These are phyloP conservation scores for Oithona nana DNA, from an alignment of 2,888 invertebrate genomes.

Conservation along the genomic window DNA sequence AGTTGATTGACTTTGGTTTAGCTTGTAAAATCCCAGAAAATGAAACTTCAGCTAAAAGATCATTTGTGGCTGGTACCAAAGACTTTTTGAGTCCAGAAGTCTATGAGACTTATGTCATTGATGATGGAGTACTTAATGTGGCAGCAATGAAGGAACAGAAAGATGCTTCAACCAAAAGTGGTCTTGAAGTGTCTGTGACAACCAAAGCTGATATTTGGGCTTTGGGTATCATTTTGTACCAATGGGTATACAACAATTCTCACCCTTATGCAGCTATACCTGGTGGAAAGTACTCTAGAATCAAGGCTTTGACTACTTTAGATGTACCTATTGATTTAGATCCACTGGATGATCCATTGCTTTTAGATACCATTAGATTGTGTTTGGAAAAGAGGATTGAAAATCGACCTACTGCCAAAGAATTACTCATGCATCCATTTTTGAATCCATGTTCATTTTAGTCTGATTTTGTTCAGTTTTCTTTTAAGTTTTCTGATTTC, in stretches of 20 bases:
- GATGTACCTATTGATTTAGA: slow-evolving; percentile 9
- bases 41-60: background rate
- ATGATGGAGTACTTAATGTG: background rate
- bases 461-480: background rate
- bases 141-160: background rate
- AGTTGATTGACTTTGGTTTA: slow-evolving; percentile 11
- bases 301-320: slow-evolving; percentile 1
- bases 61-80: slow-evolving; percentile 7
- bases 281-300: background rate
- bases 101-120: background rate
- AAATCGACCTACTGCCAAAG: background rate
- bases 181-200: background rate
- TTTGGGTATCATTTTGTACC: slow-evolving; percentile 9
- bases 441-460: background rate
- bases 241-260: background rate
- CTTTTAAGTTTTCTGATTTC: background rate
- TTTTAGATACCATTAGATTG: background rate
- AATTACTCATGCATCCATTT: background rate
- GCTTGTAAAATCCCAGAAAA: background rate
- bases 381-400: slow-evolving; percentile 1
- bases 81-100: slow-evolving; percentile 1
- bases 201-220: slow-evolving; percentile 11
- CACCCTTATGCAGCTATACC: background rate
- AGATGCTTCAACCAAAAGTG: background rate
- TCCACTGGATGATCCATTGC: background rate